phyloP scores from a whole-genome alignment of 1,140 invertebrate species.

The Drosophila orena region DNA sequence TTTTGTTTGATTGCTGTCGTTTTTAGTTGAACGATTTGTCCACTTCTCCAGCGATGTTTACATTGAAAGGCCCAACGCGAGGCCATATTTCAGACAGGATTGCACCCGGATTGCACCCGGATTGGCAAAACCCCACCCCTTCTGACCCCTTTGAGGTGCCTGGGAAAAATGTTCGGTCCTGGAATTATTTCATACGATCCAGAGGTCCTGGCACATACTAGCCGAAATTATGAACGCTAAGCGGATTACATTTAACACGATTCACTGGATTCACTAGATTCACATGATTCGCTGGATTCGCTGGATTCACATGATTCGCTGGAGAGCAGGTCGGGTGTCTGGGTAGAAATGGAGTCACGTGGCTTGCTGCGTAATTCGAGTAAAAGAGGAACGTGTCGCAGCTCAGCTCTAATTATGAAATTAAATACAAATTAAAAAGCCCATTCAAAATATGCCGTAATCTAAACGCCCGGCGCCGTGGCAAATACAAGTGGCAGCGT shows the following conservation, averaged over 20 bases:
- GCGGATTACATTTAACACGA: conserved; percentile 71
- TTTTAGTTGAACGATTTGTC: conserved; percentile 79
- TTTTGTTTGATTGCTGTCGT: conserved; percentile 81
- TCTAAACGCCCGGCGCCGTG: background rate
- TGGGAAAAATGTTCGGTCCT: conserved; percentile 9
- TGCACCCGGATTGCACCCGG: background rate
- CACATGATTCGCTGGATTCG: conserved; percentile 26
- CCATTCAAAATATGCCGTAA: conserved; percentile 52
- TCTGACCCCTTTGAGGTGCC: background rate
- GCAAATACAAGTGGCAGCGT: background rate
- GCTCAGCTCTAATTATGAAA: conserved; percentile 79
- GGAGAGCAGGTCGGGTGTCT: conserved; percentile 17
- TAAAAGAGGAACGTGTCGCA: conserved; percentile 47
- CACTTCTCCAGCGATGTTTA: conserved; percentile 72
- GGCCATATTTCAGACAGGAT: conserved; percentile 65
- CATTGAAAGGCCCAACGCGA: conserved; percentile 59
- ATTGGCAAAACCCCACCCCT: background rate
- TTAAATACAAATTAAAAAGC: conserved; percentile 75
- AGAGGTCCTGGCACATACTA: conserved; percentile 22
- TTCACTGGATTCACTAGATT: conserved; percentile 6
- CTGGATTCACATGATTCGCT: conserved; percentile 22
- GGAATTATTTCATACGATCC: conserved; percentile 1
- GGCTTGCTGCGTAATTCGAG: conserved; percentile 55
- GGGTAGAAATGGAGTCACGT: conserved; percentile 43
- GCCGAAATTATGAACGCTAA: conserved; percentile 51